phyloP scores from a whole-genome alignment of 2,113 vertebrate species.

The Cichladusa arquata region DNA sequence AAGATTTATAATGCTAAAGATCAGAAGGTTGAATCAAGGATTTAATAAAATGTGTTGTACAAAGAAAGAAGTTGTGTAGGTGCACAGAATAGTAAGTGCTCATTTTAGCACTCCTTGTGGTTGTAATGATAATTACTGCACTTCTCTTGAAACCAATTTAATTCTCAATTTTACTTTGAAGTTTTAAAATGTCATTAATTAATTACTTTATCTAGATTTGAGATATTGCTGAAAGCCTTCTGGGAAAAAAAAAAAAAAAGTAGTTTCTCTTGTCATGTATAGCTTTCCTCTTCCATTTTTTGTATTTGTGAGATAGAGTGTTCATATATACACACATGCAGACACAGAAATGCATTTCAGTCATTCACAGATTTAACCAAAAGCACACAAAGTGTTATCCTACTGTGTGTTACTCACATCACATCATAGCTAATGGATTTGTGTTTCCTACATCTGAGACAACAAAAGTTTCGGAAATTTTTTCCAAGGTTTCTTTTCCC shows the following conservation, averaged over 20 bases:
- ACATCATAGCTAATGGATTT: background rate
- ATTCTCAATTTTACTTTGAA: conserved; percentile 35
- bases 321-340: background rate
- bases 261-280: background rate
- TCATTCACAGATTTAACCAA: background rate
- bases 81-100: conserved; percentile 50
- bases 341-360: background rate
- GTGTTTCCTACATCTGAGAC: background rate
- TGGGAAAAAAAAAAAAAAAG: background rate
- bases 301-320: background rate
- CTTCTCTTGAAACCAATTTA: conserved; percentile 36
- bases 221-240: background rate
- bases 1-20: conserved; percentile 60
- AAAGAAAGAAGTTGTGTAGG: conserved; percentile 53
- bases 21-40: conserved; percentile 66
- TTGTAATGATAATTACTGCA: conserved; percentile 17
- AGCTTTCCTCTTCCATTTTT: background rate
- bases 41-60: conserved; percentile 63
- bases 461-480: background rate
- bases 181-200: conserved; percentile 22
- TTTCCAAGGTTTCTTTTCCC: background rate
- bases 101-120: conserved; percentile 6
- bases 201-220: conserved; percentile 33
- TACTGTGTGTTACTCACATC: background rate
- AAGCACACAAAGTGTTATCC: background rate